Conservation (phyloP, 2,888 invertebrate species). For the Notodonta dromedarius region DNA sequence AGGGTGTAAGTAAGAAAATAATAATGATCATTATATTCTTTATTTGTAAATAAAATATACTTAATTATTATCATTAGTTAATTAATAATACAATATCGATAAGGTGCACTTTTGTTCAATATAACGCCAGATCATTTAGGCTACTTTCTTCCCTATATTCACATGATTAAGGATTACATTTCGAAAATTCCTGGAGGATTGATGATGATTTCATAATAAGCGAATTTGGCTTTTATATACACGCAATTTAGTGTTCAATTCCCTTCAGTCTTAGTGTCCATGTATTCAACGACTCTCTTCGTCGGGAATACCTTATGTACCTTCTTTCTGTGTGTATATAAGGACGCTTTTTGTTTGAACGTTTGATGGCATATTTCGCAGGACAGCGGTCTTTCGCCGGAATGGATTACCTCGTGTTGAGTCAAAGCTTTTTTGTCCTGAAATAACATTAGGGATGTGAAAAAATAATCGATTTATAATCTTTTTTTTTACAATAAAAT, state of each 20-base stretch:
- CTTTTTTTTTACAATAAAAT: too few relatives aligned
- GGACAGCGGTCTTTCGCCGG: constrained; percentile 63
- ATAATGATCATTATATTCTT: not conserved
- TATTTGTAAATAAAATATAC: constrained; percentile 10
- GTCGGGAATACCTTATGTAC: constrained; percentile 70
- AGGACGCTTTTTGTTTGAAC: constrained; percentile 76
- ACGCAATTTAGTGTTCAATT: constrained; percentile 1
- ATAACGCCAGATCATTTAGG: not conserved
- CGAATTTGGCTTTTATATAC: too few relatives aligned
- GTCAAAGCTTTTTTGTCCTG: constrained; percentile 74
- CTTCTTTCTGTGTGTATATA: constrained; percentile 73
- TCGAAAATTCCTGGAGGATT: too few relatives aligned
- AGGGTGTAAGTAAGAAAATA: not conserved
- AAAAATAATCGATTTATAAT: too few relatives aligned
- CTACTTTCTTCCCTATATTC: too few relatives aligned
- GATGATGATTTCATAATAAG: too few relatives aligned
- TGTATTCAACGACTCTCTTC: constrained; percentile 63
- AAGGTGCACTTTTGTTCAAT: constrained; percentile 8
- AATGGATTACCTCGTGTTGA: constrained; percentile 75
- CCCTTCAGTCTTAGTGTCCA: constrained; percentile 45
- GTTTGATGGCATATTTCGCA: constrained; percentile 77
- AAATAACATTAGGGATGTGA: constrained; percentile 1
- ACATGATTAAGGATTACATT: too few relatives aligned
- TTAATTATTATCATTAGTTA: constrained; percentile 5
- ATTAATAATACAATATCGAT: constrained; percentile 2